Base-by-base conservation (phyloP, 2,888 invertebrate species). In the Tetramorium bicarinatum region DNA sequence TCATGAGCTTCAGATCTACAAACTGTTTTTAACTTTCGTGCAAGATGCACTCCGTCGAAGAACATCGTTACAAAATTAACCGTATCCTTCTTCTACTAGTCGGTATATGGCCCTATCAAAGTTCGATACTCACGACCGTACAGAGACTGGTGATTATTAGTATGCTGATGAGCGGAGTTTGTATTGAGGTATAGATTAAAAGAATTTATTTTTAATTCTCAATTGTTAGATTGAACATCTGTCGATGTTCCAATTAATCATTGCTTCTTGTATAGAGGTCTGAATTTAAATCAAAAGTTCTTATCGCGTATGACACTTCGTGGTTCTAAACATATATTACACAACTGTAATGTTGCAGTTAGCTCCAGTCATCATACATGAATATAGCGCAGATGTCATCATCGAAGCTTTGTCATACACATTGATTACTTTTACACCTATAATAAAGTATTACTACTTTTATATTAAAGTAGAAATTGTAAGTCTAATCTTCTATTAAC, bases 401-500 rank as follows among this genome's bases (percentile, higher is more conserved):
- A 25, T 72, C 11, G 56, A 56, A 1, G 9, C 44, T 44, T 18
- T 72, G 18, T 34, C 72, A 0, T 11, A 8, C 44, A 2, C 29
- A 4, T 72, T 72, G 18, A 56, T 54, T 15, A 72, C 18, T 44
- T 11, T 41, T 6, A 18, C 44, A 3, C 11, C 7, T 6, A 2
- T 25, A 25, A 6, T 25, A 41, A 72, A 72, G 9, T 72, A 56
- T 15, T 72, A 25, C 18, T 41, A 25, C 18, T 72, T 72, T 56
- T 25, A 25, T 11, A 9, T 72, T 25, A 56, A 25, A 8, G 21
- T 54, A 34, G 38, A 21, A 34, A 7, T 3, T 21, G 69, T 69
- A 34, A 69, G 69, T 29, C 29, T 29, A 29, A 29, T 52, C 18
- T 34, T 54, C n/a, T 59, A 59, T 25, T 25, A 59, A 59, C 2